Evolutionary conservation across 1,140 invertebrate species (phyloP), one percentile per base, ranked within the genome.

Genomic region (Varroa destructor): DNA sequence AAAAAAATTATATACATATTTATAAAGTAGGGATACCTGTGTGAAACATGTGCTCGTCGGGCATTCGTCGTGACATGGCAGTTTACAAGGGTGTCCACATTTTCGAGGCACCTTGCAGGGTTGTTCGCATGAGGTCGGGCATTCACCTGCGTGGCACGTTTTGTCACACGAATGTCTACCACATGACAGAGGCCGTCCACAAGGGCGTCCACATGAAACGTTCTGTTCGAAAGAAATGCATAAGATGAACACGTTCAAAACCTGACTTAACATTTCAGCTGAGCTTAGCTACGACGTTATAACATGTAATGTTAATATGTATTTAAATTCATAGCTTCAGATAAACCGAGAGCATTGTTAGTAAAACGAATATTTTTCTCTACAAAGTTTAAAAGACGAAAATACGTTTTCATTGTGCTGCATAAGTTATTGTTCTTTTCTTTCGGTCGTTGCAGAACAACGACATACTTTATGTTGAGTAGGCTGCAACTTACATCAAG

Each of bases 121-220:
- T 77, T 93, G 90, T 1, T 80, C 84, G 78, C 92, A 96, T n/a
- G 77, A 75, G 61, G 84, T 82, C 12, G 51, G 55, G 77, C 89
- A 90, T 1, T 82, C 76, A 54, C 85, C 88, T 72, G 85, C 83
- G 77, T 91, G 89, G 76, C 89, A 91, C 1, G 81, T 83, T 76
- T 84, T 83, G 5, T 80, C 84, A 77, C 91, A 93, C 55, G 85
- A 87, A 77, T 95, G 92, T 46, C 85, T 84, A 0, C 86, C 86
- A 78, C 92, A 95, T 0, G 83, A 79, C 40, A 96, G 78, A 0
- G 84, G 82, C 77, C 88, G 89, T 36, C 84, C 85, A 78, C 94
- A 98, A 0, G 87, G 84, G 57, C 89, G 79, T 5, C 93, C 93
- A 79, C 94, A 98, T 3, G 90, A 93, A 70, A 97, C 87, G 73